Evolutionary conservation across 2,797 vertebrate genomes (phyloP).

Genomic region (Manis javanica): DNA sequence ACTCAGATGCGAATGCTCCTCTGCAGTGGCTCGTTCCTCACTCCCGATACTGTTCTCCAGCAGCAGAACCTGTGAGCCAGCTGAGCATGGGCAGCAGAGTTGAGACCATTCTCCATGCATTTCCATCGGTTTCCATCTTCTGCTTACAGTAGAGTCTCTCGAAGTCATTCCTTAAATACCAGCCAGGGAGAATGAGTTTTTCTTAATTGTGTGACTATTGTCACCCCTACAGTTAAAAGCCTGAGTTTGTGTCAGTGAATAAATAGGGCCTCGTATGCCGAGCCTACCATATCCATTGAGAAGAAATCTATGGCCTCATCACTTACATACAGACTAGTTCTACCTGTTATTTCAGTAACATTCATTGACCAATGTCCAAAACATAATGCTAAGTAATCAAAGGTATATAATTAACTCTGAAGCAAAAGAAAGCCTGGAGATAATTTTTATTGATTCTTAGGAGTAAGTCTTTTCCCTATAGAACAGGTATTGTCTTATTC

Average conservation of each 20-base stretch:
- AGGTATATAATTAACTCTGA: constrained; percentile 64
- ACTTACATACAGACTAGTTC: constrained; percentile 51
- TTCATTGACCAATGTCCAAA: constrained; percentile 57
- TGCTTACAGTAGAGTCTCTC: constrained; percentile 33
- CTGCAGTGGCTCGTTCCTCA: not conserved
- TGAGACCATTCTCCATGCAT: not conserved
- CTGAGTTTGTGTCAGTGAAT: constrained; percentile 66
- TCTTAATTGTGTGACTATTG: constrained; percentile 44
- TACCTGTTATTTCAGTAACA: constrained; percentile 51
- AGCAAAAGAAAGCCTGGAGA: constrained; percentile 36
- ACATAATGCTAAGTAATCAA: constrained; percentile 61
- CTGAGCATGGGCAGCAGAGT: not conserved
- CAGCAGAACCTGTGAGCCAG: not conserved
- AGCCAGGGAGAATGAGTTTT: constrained; percentile 48
- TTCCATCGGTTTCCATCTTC: constrained; percentile 37
- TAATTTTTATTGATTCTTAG: constrained; percentile 64
- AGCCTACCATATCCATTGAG: not conserved
- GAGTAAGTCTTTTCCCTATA: not conserved
- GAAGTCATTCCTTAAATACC: constrained; percentile 44
- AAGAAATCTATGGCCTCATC: constrained; percentile 24
- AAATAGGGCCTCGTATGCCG: constrained; percentile 50
- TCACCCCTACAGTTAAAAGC: constrained; percentile 45
- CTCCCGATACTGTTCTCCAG: not conserved
- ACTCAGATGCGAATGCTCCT: constrained; percentile 35
- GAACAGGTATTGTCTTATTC: constrained; percentile 56